These are phyloP conservation scores for Aquatica leii DNA, from an alignment of 2,888 invertebrate genomes.

Conservation along the genomic window DNA sequence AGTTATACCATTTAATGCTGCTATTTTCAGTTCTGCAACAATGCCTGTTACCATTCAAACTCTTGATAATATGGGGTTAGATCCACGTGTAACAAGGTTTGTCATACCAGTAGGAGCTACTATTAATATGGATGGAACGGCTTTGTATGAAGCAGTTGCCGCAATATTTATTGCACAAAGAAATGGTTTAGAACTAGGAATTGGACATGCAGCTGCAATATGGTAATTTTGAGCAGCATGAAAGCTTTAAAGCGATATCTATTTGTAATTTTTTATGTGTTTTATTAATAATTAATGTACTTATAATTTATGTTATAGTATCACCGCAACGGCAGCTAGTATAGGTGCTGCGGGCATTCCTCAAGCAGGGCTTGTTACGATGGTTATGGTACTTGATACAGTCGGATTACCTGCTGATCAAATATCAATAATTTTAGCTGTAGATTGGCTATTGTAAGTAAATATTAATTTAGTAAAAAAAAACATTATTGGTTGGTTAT, in stretches of 20 bases:
- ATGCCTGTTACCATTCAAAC: constrained; percentile 95
- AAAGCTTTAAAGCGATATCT: background rate
- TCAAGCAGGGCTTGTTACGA: constrained; percentile 93
- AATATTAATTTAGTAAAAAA: constrained; percentile 13
- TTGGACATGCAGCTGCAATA: constrained; percentile 90
- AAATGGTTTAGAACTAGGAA: constrained; percentile 79
- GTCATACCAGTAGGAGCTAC: constrained; percentile 97
- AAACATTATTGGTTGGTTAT: too few species aligned
- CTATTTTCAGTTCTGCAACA: constrained; percentile 80
- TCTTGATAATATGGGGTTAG: constrained; percentile 90
- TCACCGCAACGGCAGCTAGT: constrained; percentile 94
- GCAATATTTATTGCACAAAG: constrained; percentile 98
- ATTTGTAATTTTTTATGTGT: background rate
- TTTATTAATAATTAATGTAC: background rate
- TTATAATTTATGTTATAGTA: constrained; percentile 46
- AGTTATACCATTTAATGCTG: too few species aligned
- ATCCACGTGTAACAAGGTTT: constrained; percentile 90
- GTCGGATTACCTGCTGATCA: constrained; percentile 90
- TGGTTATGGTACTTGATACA: constrained; percentile 94
- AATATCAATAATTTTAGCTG: constrained; percentile 88
- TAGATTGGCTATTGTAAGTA: constrained; percentile 92
- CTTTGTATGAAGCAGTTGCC: constrained; percentile 97
- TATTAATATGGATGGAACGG: constrained; percentile 98
- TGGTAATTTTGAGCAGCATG: constrained; percentile 67
- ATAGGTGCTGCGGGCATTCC: constrained; percentile 98